These are phyloP conservation scores for Pluvialis apricaria DNA, from an alignment of 2,113 vertebrate species.

Conservation along the genomic window DNA sequence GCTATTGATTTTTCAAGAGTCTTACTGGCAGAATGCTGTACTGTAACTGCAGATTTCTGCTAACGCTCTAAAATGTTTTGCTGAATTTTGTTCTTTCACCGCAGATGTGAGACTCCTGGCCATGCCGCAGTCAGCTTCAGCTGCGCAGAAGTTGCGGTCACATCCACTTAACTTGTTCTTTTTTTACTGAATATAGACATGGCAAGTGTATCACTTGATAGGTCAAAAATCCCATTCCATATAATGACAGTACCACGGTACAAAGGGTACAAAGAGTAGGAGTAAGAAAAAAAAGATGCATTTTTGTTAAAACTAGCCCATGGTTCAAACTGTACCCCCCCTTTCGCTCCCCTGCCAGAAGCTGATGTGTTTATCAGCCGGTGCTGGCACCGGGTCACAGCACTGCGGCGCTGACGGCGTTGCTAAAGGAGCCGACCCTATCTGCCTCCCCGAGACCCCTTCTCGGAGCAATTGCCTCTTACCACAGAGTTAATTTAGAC, in stretches of 20 bases:
- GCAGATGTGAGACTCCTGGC: not conserved
- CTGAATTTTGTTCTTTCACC: not conserved
- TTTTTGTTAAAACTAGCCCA: not conserved
- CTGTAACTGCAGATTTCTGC: not conserved
- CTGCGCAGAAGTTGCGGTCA: not conserved
- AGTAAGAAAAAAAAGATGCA: not conserved
- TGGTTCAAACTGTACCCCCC: not conserved
- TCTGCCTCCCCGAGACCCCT: not conserved
- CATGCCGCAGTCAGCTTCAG: not conserved
- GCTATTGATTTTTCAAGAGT: slow-evolving; percentile 18
- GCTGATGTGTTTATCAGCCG: not conserved
- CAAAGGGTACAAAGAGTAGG: not conserved
- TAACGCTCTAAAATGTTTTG: not conserved
- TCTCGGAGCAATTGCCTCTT: not conserved
- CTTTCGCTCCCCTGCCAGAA: not conserved
- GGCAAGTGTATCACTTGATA: not conserved
- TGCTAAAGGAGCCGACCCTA: not conserved
- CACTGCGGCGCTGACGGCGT: accelerated
- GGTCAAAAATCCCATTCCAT: not conserved
- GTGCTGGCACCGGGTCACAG: accelerated
- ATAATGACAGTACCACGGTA: not conserved
- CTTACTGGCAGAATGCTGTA: not conserved
- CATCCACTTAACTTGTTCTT: not conserved
- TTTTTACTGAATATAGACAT: not conserved
- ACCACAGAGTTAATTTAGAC: not conserved